Percentiles rank a stretch among this genome's conserved stretches.
These are phyloP conservation scores for Digitonthophagus gazella DNA, from an alignment of 2,888 invertebrate species.

Conservation along the genomic window DNA sequence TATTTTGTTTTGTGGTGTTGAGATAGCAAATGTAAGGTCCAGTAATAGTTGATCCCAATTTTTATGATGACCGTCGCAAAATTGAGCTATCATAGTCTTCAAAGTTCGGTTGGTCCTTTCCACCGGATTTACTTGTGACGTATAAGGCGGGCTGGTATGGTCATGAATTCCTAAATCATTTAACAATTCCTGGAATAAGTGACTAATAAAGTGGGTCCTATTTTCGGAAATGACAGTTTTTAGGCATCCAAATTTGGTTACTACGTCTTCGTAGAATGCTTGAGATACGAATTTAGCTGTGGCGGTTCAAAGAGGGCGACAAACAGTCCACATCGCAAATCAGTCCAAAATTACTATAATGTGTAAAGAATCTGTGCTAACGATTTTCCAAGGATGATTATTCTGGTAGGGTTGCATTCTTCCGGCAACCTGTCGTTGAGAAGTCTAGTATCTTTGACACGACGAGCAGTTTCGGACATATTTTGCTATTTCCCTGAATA, in stretches of 20 bases:
- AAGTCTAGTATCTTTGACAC: constrained; percentile 34
- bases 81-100: constrained; percentile 36
- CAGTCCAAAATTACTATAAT: constrained; percentile 30
- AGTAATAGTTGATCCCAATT: too few relatives aligned
- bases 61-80: too few relatives aligned
- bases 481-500: constrained; percentile 17
- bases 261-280: neutral
- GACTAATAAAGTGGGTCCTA: neutral
- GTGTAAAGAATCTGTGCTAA: constrained; percentile 35
- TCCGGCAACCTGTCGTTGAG: constrained; percentile 29
- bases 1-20: too few relatives aligned
- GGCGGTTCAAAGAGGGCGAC: constrained; percentile 31
- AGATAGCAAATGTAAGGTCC: too few relatives aligned
- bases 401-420: too few relatives aligned
- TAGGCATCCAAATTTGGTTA: constrained; percentile 20
- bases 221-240: constrained; percentile 15
- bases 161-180: constrained; percentile 12
- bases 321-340: constrained; percentile 33
- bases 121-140: constrained; percentile 38
- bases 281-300: constrained; percentile 23
- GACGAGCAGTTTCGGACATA: constrained; percentile 31
- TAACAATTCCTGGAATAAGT: neutral
- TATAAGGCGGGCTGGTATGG: constrained; percentile 34
- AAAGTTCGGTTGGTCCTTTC: constrained; percentile 38
- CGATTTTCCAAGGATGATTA: constrained; percentile 33